These are phyloP conservation scores for Melanotaenia parkinsoni DNA, from an alignment of 2,797 vertebrate genomes.

Conservation along the genomic window DNA sequence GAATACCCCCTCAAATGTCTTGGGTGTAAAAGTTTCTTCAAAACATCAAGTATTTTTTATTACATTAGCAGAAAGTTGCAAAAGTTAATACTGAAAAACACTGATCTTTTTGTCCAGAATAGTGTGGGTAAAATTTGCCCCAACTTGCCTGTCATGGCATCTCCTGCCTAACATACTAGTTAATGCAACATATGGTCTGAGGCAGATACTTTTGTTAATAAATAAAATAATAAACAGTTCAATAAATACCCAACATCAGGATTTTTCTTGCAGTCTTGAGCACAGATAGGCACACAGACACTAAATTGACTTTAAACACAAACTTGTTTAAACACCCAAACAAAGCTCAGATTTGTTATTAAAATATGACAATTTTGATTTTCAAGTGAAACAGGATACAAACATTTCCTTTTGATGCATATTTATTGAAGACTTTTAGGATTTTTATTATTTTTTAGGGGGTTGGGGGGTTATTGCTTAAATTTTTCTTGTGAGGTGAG, in stretches of 20 bases:
- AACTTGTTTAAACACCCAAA: background rate
- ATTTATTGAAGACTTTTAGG: background rate
- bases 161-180: accelerated
- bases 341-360: background rate
- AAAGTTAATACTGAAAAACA: background rate
- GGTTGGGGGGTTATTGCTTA: background rate
- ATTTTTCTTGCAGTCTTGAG: background rate
- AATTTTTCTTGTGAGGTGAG: background rate
- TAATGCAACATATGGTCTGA: background rate
- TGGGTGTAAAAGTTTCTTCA: background rate
- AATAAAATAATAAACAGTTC: background rate
- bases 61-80: background rate
- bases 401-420: background rate
- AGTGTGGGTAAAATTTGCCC: background rate
- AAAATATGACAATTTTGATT: background rate
- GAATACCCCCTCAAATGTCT: background rate
- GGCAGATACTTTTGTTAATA: background rate
- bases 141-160: background rate
- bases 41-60: background rate
- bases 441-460: background rate
- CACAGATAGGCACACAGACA: background rate
- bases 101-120: background rate
- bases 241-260: background rate
- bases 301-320: background rate
- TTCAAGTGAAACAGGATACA: background rate